phyloP scores from a whole-genome alignment of 2,888 invertebrate genomes.

The Chymomyza amoena region DNA sequence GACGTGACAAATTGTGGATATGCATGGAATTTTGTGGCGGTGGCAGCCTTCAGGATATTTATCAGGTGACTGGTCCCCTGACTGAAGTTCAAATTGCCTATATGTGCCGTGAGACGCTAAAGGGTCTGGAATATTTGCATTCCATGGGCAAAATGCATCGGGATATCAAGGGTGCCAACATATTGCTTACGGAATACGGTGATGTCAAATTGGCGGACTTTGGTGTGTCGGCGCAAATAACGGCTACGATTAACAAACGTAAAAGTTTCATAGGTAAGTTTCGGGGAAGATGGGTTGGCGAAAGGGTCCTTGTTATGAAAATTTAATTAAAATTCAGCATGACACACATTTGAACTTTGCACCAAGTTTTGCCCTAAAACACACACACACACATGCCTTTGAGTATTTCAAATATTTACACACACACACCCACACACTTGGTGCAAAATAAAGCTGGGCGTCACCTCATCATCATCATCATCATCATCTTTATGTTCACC shows the following conservation, averaged over 20 bases:
- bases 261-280: constrained; percentile 98
- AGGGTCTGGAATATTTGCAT: constrained; percentile 97
- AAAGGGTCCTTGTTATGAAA: neutral
- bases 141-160: constrained; percentile 98
- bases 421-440: neutral
- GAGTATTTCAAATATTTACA: neutral
- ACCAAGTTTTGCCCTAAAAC: neutral
- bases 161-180: constrained; percentile 98
- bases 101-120: constrained; percentile 97
- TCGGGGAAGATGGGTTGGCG: too few species aligned
- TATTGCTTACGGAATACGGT: constrained; percentile 95
- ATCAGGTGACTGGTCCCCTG: constrained; percentile 98
- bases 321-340: constrained; percentile 21
- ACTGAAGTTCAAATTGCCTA: constrained; percentile 98
- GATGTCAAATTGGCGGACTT: constrained; percentile 99
- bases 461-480: neutral
- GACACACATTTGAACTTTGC: neutral
- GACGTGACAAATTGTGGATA: constrained; percentile 98
- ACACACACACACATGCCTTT: neutral
- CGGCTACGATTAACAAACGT: constrained; percentile 98
- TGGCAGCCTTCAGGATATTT: constrained; percentile 98
- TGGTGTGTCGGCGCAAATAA: constrained; percentile 99
- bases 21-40: constrained; percentile 99
- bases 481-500: neutral
- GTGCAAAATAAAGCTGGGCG: neutral